Evolutionary conservation across 2,113 vertebrate genomes (phyloP), one percentile per base, ranked within the genome.

Genomic region (Thryonomys swinderianus): DNA sequence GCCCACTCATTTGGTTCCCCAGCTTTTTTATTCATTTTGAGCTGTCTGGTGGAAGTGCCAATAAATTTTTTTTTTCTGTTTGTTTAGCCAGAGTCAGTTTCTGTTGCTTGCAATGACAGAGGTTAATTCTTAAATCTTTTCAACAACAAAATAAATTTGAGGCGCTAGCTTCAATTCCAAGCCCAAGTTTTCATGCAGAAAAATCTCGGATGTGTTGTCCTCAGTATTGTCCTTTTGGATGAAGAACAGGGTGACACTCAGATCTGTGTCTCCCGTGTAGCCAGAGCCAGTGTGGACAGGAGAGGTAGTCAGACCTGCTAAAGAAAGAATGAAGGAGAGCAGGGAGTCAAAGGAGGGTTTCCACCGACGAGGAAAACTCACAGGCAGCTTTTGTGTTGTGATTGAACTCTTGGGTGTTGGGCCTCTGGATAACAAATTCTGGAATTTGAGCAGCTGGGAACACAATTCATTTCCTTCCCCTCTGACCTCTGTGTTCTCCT

Each of bases 61-160:
- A 51, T 64, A n/a, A 23, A 13, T 13, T 61, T 53, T 73, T 82
- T 87, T 92, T 83, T n/a, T 20, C 62, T 27, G 80, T 91, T 86
- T 62, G 42, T 78, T 83, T 82, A 85, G 34, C 62, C 17, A 87
- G 45, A 78, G 53, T 93, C 66, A 9, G 14, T 89, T 91, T 93
- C 92, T 95, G 30, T 97, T 89, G 86, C 73, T 95, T 90, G 80
- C 23, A 71, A 78, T 51, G 69, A 78, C 78, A 86, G 86, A 76
- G 51, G 66, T 76, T 84, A 81, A 25, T 84, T 91, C 81, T 84
- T 89, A 89, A 90, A 90, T 95, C 92, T 95, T 91, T 88, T 86
- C 61, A 76, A 71, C 32, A 74, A 10, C 23, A 48, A 45, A 80
- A 83, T 89, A 86, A 80, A 93, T 93, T 59, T 55, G 71, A 93